These are phyloP conservation scores for Terrapene triunguis DNA, from an alignment of 2,113 vertebrate species.

Conservation along the genomic window DNA sequence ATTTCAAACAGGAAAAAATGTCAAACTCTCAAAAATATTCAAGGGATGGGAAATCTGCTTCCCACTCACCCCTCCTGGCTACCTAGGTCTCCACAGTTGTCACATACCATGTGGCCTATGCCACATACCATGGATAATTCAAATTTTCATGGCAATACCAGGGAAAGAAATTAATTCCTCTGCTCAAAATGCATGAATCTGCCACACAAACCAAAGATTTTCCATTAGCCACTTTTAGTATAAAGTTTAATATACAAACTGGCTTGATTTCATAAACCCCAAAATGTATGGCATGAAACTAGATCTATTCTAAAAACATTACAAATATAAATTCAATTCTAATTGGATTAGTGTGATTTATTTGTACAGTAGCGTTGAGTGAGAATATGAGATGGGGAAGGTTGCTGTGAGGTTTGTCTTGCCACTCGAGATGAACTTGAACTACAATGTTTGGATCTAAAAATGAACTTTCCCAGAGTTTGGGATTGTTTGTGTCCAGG, in stretches of 20 bases:
- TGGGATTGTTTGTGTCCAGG: neutral
- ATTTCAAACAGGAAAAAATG: neutral
- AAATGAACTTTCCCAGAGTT: constrained; percentile 55
- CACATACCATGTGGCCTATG: neutral
- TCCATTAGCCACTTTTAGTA: neutral
- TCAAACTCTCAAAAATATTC: neutral
- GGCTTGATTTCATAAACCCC: constrained; percentile 22
- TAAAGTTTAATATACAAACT: constrained; percentile 18
- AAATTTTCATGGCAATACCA: neutral
- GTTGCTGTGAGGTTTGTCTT: neutral
- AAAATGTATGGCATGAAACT: constrained; percentile 52
- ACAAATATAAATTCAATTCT: constrained; percentile 60
- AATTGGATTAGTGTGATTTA: constrained; percentile 59
- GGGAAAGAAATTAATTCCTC: neutral
- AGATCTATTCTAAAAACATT: neutral
- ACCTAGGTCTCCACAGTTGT: neutral
- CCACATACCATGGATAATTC: neutral
- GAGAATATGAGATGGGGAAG: neutral
- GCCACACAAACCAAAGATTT: neutral
- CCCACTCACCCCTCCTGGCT: neutral
- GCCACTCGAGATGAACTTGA: constrained; percentile 37
- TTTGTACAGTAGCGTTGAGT: constrained; percentile 43
- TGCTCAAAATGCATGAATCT: neutral
- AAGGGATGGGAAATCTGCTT: neutral
- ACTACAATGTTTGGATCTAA: neutral